Conservation (phyloP, 2,888 invertebrate genomes). For the Polyommatus icarus region DNA sequence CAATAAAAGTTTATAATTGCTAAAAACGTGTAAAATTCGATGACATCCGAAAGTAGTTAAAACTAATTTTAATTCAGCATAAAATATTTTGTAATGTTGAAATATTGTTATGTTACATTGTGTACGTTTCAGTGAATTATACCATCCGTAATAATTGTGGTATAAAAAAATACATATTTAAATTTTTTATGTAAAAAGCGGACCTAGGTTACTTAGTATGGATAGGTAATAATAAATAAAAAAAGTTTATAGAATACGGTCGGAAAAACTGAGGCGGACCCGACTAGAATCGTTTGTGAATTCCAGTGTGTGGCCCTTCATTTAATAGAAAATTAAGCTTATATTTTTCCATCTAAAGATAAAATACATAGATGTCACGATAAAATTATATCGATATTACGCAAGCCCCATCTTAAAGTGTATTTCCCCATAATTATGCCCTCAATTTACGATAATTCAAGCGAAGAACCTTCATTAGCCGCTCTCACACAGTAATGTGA, state of each 20-base stretch:
- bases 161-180: too few relatives aligned
- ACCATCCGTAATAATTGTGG: too few relatives aligned
- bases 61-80: background rate
- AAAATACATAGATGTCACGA: background rate
- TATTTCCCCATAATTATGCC: background rate
- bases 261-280: too few relatives aligned
- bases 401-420: background rate
- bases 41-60: background rate
- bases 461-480: background rate
- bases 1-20: background rate
- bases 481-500: background rate
- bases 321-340: background rate
- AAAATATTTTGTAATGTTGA: background rate
- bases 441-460: constrained; percentile 8
- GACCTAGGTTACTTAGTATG: too few relatives aligned
- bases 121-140: too few relatives aligned
- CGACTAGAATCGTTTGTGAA: too few relatives aligned
- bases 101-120: too few relatives aligned
- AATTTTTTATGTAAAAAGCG: too few relatives aligned
- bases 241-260: too few relatives aligned
- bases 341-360: background rate
- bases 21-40: constrained; percentile 1
- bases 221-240: too few relatives aligned
- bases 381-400: background rate
- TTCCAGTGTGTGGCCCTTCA: background rate